Evolutionary conservation across 2,888 invertebrate species (phyloP), one percentile per base, ranked within the genome.

Genomic region (Epirrhoe alternata): DNA sequence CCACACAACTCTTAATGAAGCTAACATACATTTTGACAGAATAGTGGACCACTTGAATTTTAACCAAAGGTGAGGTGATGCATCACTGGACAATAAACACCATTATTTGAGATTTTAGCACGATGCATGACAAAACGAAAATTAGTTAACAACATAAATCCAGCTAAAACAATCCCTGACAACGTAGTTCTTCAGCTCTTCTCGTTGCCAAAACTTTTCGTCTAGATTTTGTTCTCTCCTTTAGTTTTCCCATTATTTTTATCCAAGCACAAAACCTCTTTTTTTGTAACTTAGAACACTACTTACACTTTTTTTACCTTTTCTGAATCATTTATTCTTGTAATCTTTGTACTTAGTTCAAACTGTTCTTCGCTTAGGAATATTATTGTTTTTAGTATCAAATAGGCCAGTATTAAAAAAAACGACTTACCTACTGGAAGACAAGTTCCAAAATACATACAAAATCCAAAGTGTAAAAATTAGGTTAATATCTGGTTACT

Each of bases 11-110:
- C 69, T 42, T 72, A 72, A 70, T 59, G 49, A 62, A 70, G 31
- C 24, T 77, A 75, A 74, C 80, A 79, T 81, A 86, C 86, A 87
- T 87, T 82, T 88, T 87, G 80, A 86, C 89, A 89, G 89, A 82
- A 78, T 85, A 84, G 79, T 83, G 85, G 87, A 86, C 83, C 76
- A 80, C 84, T 86, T 89, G 84, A 87, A 79, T 79, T 80, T 74
- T 75, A 74, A 71, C 71, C 72, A 73, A 84, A 89, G 89, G 89
- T 89, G 88, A 89, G 72, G 73, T 75, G 64, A 60, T 73, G 59
- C 70, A 60, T 64, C 61, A 65, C 60, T 70, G 50, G 33, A 57
- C 68, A 52, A 30, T 35, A 56, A n/a, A 68, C 64, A 73, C 57
- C 38, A 47, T 59, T 61, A 31, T 33, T 55, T 30, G 38, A 59